Evolutionary conservation across 2,888 invertebrate genomes (phyloP), one percentile per base, ranked within the genome.

Genomic region (Drosophila setosimentum): DNA sequence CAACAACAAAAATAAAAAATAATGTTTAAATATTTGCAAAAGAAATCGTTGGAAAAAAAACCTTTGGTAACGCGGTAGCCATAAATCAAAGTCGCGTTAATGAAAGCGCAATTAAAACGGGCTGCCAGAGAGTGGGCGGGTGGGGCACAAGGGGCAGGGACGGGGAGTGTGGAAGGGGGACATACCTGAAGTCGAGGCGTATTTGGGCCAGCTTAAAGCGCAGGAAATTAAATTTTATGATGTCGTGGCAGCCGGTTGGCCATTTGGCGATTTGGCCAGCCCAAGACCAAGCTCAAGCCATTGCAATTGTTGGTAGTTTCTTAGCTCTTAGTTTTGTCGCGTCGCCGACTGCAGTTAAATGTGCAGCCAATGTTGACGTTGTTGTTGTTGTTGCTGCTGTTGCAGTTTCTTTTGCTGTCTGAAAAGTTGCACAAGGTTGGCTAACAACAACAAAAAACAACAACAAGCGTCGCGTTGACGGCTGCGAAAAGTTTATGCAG

Each of bases 61-160:
- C 76, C 86, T 86, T 84, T 82, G 91, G 84, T 89, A 82, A 77
- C 81, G 81, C 91, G 86, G 89, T 87, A 89, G 91, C 84, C 82
- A 91, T 91, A 91, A 91, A 89, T 91, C 91, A 88, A 90, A 86
- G 87, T 77, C 79, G 90, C 88, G 87, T 91, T 89, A 91, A 90
- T 91, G 91, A 91, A 91, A 88, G 84, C 91, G 88, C 88, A 91
- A 87, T 87, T 87, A 87, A 90, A 87, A 83, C 77, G 83, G 83
- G 70, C 83, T 76, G 84, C 71, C 71, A 54, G 49, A 61, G 69
- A 74, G 88, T 71, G 74, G 79, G 74, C 66, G 67, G 67, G 54
- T 24, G 33, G 3, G n/a, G 27, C 27, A 42, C 35, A 27, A 13
- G 33, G 8, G 21, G 21, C n/a, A 1, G 6, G 57, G 24, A n/a